Evolutionary conservation across 1,140 invertebrate species (phyloP), one percentile per base, ranked within the genome.

Genomic region (Rhyzopertha dominica): DNA sequence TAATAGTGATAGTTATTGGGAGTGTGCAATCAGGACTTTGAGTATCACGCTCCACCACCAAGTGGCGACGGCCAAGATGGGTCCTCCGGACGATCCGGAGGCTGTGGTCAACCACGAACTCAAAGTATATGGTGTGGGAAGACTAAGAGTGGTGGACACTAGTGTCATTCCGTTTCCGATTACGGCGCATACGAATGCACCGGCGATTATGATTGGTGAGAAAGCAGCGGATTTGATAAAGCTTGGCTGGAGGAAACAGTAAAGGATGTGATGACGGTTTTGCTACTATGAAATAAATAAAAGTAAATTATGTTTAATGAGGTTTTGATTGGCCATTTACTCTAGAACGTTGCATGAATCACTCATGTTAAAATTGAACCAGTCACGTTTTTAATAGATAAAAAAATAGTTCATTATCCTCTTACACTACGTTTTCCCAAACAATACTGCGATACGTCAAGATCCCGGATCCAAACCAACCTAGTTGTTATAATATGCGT

Each of bases 141-240:
- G 70, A 14, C 63, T 91, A 18, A 70, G 88, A 13, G 83, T 90
- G 1, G 78, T 77, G 0, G 87, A 91, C 63, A 79, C 78, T 24
- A 85, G 84, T 29, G 70, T 90, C 0, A 85, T 90, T 68, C 87
- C 87, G 0, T 67, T 65, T 2, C 73, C 85, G n/a, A 72, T 82
- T 8, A 74, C 73, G 3, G 84, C 80, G 1, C 86, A 90, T 57
- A 79, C 82, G 0, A 85, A 82, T 47, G 84, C 82, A 0, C 78
- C 79, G 0, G 77, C 83, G 2, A 76, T 79, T 29, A 93, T 95
- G 90, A 84, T 95, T 31, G 91, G 78, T 0, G 90, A 95, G 65
- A 90, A 89, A 61, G 85, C 76, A 0, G 80, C 87, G 0, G 84
- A 91, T 63, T 74, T 92, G 59, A 87, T 94, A 19, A 83, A 81